Evolutionary conservation across 2,797 vertebrate species (phyloP).

Genomic region (Crocodylus rhombifer): DNA sequence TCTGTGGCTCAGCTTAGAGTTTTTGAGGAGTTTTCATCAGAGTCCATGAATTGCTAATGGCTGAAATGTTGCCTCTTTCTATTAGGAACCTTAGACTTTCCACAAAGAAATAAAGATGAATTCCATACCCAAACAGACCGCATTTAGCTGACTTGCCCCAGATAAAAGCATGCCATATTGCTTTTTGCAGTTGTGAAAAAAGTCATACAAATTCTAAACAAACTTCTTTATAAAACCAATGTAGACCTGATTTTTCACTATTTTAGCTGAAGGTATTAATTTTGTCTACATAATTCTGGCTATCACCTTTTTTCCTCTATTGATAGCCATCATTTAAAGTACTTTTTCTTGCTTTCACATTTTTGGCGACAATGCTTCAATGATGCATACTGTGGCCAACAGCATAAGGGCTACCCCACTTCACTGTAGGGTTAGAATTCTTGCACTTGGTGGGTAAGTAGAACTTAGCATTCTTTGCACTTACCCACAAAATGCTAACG

Average conservation of each 20-base stretch:
- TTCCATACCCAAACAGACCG: neutral
- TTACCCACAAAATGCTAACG: too few relatives aligned
- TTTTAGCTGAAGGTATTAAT: neutral
- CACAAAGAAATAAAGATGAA: neutral
- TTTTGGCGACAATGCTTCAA: rapidly evolving
- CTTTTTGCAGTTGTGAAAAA: neutral
- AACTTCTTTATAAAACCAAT: neutral
- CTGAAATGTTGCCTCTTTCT: neutral
- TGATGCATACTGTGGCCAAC: neutral
- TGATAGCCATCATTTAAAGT: neutral
- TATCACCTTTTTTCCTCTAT: neutral
- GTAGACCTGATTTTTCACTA: neutral
- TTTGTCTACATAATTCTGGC: neutral
- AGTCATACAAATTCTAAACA: neutral
- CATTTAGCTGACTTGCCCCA: neutral
- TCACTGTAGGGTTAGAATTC: neutral
- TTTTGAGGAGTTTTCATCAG: neutral
- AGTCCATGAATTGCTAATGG: neutral
- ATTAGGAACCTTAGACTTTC: neutral
- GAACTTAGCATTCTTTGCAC: too few relatives aligned
- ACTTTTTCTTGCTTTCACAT: neutral
- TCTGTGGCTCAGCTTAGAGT: rapidly evolving
- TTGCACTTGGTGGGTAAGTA: too few relatives aligned
- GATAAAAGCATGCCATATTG: neutral
- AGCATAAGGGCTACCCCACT: neutral